Base-by-base conservation (phyloP, 2,797 vertebrate species). In the Esox masquinongy region DNA sequence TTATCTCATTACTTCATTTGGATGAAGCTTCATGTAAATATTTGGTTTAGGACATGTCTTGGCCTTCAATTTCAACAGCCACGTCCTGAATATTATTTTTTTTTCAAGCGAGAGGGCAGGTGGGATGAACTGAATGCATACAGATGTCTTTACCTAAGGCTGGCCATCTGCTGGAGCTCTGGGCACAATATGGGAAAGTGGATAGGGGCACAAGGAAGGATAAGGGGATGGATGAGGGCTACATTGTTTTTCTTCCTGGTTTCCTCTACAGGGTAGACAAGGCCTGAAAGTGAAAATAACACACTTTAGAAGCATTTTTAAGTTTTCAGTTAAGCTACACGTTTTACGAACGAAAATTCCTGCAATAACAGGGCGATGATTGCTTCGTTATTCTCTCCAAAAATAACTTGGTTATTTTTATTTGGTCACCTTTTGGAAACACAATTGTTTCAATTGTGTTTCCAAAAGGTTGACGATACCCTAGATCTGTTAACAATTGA, bases 141-240 rank as follows among this genome's bases (percentile, higher is more conserved):
- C 59, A 82, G 78, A 71, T 72, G 69, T 75, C 79, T 76, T 75
- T 74, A 83, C 83, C 83, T 85, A 79, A 81, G 80, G 77, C 79
- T 75, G 79, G 77, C 80, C 85, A 86, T 82, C 82, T 88, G 87
- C 74, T 77, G 77, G 77, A 78, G 79, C 77, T 74, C 77, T 74
- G 61, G 51, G 53, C n/a, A 8, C 7, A 53, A 43, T 43, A 43
- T 7, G 53, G 68, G 71, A 36, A 47, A 70, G 34, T 14, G 68
- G 63, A 51, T 68, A 80, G 70, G 67, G 24, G 12, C 6, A 29
- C 15, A 66, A 70, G 36, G 53, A 59, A 16, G 8, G 53, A 59
- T 1, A 22, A 8, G 53, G 53, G 53, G 9, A 24, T 59, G n/a
- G 72, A 79, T 50, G 75, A 68, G 61, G 24, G 81, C 72, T 43